These are phyloP conservation scores for Ditula angustiorana DNA, from an alignment of 2,888 invertebrate species.

Conservation along the genomic window DNA sequence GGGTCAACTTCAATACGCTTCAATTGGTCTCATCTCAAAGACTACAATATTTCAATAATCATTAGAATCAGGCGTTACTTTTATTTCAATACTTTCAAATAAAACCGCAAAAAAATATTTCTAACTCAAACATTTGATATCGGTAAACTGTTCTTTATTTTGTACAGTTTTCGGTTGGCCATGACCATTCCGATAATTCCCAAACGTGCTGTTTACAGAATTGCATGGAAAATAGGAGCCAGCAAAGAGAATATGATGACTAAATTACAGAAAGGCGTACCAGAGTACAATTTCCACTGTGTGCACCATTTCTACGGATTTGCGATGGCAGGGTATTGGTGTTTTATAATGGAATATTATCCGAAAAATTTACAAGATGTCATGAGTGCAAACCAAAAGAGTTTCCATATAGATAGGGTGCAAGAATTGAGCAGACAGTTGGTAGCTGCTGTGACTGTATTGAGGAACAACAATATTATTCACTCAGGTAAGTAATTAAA, in stretches of 20 bases:
- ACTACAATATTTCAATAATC: too few species aligned
- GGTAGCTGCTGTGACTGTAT: conserved; percentile 57
- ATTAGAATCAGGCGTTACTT: too few species aligned
- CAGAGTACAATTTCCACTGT: conserved; percentile 50
- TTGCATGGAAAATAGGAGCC: conserved; percentile 23
- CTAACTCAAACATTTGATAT: too few species aligned
- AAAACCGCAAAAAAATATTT: too few species aligned
- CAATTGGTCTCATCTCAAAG: too few species aligned
- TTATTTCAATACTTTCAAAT: too few species aligned
- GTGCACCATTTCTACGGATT: conserved; percentile 54
- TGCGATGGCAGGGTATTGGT: conserved; percentile 48
- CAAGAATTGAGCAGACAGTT: conserved; percentile 61
- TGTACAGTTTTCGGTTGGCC: too few species aligned
- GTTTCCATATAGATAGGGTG: conserved; percentile 59
- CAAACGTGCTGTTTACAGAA: neutral
- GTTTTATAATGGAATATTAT: conserved; percentile 64
- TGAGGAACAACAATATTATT: conserved; percentile 58
- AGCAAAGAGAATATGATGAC: conserved; percentile 51
- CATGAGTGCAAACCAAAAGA: conserved; percentile 44
- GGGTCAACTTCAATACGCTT: too few species aligned
- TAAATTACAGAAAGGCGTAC: conserved; percentile 51
- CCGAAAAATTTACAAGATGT: conserved; percentile 58
- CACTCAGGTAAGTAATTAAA: conserved; percentile 63
- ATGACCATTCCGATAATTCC: too few species aligned
- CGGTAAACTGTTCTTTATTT: too few species aligned